These are phyloP conservation scores for Actinopyga echinites DNA, from an alignment of 53 echinoderm and acorn worm genomes.

Conservation along the genomic window DNA sequence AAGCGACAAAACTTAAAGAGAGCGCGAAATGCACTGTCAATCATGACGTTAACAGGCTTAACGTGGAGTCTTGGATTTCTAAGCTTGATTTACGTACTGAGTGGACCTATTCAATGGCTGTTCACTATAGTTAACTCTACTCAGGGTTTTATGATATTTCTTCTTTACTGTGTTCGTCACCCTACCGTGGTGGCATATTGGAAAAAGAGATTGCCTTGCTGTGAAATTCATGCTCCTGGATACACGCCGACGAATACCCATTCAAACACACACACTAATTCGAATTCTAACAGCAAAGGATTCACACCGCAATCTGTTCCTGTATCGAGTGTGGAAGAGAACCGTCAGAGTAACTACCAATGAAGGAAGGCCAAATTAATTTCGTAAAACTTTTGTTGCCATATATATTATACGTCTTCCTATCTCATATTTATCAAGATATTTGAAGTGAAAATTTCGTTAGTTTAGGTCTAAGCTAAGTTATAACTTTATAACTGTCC, in stretches of 20 bases:
- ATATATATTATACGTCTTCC: too few relatives aligned
- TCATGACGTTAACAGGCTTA: constrained; percentile 74
- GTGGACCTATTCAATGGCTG: constrained; percentile 65
- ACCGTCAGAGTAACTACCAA: too few relatives aligned
- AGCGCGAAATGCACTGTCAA: constrained; percentile 68
- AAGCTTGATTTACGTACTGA: constrained; percentile 63
- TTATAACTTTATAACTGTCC: too few relatives aligned
- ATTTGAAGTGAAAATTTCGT: too few relatives aligned
- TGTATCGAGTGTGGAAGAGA: constrained; percentile 3
- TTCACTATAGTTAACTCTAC: constrained; percentile 81
- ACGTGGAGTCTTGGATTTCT: constrained; percentile 83
- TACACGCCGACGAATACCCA: background rate
- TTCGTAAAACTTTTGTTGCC: too few relatives aligned
- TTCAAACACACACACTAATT: background rate
- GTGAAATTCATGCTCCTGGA: background rate
- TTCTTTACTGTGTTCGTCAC: constrained; percentile 82
- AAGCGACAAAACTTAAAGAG: constrained; percentile 63
- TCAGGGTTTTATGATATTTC: constrained; percentile 84
- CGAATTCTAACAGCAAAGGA: background rate
- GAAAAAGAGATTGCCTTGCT: constrained; percentile 25
- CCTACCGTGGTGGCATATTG: constrained; percentile 58
- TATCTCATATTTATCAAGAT: too few relatives aligned
- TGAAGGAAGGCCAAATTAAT: too few relatives aligned
- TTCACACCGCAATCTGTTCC: background rate
- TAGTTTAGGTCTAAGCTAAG: too few relatives aligned